These are phyloP conservation scores for Chironex yamaguchii DNA, from an alignment of 30 jellyfish, hydroid and myxozoan genomes.

Conservation along the genomic window DNA sequence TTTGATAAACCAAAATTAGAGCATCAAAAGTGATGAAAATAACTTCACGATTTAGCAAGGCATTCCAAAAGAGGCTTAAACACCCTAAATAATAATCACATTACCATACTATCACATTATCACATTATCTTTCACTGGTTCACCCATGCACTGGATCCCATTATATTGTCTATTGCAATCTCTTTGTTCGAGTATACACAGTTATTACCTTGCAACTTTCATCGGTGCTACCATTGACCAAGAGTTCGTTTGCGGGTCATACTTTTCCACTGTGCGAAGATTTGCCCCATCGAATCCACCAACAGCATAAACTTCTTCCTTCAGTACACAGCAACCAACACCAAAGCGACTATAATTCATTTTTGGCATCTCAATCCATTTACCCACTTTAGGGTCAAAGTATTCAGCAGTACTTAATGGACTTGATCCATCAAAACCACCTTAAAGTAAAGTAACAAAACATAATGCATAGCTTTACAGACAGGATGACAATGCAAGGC, in stretches of 20 bases:
- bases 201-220: constrained; percentile 80
- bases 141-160: no score
- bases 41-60: no score
- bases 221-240: constrained; percentile 86
- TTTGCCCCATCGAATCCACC: constrained; percentile 96
- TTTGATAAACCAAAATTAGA: no score
- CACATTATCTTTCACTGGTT: no score
- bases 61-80: no score
- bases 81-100: no score
- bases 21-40: no score
- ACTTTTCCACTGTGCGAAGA: constrained; percentile 77
- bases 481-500: no score
- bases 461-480: no score
- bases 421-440: constrained; percentile 98
- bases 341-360: constrained; percentile 94
- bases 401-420: constrained; percentile 92
- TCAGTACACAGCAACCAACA: constrained; percentile 94
- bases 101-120: no score
- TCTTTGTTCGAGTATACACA: no score
- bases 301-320: constrained; percentile 84
- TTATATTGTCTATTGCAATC: no score
- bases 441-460: constrained; percentile 27
- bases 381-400: constrained; percentile 89
- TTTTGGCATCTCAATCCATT: constrained; percentile 92
- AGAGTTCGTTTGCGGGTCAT: constrained; percentile 73